Evolutionary conservation across 2,113 vertebrate species (phyloP), one percentile per base, ranked within the genome.

Genomic region (Tragelaphus strepsiceros): DNA sequence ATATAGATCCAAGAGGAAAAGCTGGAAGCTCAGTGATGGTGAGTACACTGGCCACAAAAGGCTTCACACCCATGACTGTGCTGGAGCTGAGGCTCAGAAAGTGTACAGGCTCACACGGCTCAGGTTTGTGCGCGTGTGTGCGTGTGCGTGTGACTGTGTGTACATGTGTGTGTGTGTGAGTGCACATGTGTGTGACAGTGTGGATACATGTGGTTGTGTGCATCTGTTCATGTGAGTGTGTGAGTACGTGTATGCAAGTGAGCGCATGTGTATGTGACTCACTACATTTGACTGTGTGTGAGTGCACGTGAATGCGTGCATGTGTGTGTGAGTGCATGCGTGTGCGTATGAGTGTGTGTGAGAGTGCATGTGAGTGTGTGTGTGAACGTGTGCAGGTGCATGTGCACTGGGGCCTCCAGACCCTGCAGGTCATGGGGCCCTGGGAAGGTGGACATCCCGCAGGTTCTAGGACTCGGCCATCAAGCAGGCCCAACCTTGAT

Each of bases 111-210:
- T 8, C 11, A 24, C 11, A 39, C 3, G 5, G 53, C 16, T 83
- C 26, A 35, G 13, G 8, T 53, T 6, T 61, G 21, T 53, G 39
- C 59, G 58, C 46, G 81, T 19, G 24, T 10, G 39, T 62, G 46
- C n/a, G 10, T 3, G 8, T 58, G 28, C 3, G 28, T 3, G 30
- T 13, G 35, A 46, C 3, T 49, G 39, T 71, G 28, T 24, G 10
- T 28, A 30, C 13, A 49, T n/a, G n/a, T 12, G 54, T 67, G 28
- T 28, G n/a, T 56, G 59, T 14, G 39, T 7, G 56, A 26, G 56
- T n/a, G 43, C 3, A 13, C 49, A 0, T 13, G 56, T 8, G 5
- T 14, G 17, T 43, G 43, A 10, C 64, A 21, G n/a, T 21, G 2
- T 67, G 64, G 35, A 35, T 59, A 59, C 58, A 59, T 59, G 58